A percentile compares a stretch with the other conserved stretches of the same genome.
phyloP scores from a whole-genome alignment of 1,140 invertebrate genomes.

The Ctenoplectra terminalis region DNA sequence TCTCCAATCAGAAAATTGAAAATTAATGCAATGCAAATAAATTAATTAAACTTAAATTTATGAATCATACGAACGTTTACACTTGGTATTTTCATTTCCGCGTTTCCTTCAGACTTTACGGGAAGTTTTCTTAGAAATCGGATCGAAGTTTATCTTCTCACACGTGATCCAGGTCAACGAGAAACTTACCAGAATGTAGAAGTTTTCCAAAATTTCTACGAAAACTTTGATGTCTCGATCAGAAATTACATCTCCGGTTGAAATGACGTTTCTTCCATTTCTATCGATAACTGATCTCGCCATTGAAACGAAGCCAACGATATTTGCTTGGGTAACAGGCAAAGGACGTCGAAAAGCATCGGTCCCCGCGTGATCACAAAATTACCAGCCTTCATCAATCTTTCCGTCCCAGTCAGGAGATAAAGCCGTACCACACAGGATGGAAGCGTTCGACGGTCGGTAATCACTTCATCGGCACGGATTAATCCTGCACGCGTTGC shows the following conservation, averaged over 20 bases:
- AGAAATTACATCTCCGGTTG: background rate
- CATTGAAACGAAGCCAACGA: no score
- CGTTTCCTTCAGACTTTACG: background rate
- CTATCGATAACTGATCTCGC: background rate
- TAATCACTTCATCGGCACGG: conserved; percentile 42
- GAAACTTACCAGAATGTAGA: conserved; percentile 12
- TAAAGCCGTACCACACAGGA: background rate
- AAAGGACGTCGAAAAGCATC: background rate
- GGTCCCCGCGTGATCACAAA: background rate
- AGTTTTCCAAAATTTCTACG: background rate
- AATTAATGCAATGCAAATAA: background rate
- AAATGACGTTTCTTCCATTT: background rate
- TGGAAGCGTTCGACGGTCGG: conserved; percentile 23
- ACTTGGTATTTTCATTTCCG: background rate
- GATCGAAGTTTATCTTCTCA: conserved; percentile 32
- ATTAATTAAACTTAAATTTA: background rate
- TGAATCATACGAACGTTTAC: background rate
- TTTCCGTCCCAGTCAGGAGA: background rate
- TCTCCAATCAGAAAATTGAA: background rate
- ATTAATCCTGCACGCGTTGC: conserved; percentile 42
- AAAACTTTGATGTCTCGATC: no score
- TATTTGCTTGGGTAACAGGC: background rate
- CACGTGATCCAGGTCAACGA: background rate
- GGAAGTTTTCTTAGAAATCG: background rate
- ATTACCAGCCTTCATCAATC: conserved; percentile 40